Base-by-base conservation (phyloP, 2,113 vertebrate genomes). In the human (Homo sapiens) region DNA sequence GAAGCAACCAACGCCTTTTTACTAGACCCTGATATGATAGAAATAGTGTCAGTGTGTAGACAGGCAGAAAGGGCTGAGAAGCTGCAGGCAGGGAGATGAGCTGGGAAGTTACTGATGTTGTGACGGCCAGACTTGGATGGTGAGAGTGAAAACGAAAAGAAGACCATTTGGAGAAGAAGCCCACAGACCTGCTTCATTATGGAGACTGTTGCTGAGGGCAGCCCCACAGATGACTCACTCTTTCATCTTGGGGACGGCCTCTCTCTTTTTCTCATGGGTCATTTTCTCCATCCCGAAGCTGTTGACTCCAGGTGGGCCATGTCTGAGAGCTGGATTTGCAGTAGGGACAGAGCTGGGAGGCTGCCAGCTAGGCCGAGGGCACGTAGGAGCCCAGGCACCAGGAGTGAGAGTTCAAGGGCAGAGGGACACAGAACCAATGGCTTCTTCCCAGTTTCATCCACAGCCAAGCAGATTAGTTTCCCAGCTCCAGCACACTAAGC, bases 401-500 rank as follows among this genome's bases (percentile, higher is more conserved):
- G 73, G 13, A 59, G 13, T 57, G 59, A 8, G 55, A 83, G 22
- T 61, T 57, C 38, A 61, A 30, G 27, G 80, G 25, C 23, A 32
- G 32, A 32, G n/a, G 57, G 40, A 18, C 12, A 30, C 25, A 5
- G 78, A 70, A n/a, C 43, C 30, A 55, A 0, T 2, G 40, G 40
- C 55, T 52, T n/a, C 76, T 57, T 43, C 68, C 59, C 25, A 48
- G 45, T 43, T 16, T 13, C 11, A 3, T 73, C 66, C 25, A 25
- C 17, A 17, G 20, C 6, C 11, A 30, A 35, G 16, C 7, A 14
- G 8, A 20, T 27, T 13, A 35, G 18, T 27, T 35, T 38, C 61
- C 64, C 1, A 11, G 1, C 12, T 12, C 40, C 32, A 1, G 20
- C 30, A 8, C 0, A 8, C 66, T 32, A 23, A 61, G 12, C 9